Base-by-base conservation (phyloP, 2,888 invertebrate species). In the Drepana falcataria region DNA sequence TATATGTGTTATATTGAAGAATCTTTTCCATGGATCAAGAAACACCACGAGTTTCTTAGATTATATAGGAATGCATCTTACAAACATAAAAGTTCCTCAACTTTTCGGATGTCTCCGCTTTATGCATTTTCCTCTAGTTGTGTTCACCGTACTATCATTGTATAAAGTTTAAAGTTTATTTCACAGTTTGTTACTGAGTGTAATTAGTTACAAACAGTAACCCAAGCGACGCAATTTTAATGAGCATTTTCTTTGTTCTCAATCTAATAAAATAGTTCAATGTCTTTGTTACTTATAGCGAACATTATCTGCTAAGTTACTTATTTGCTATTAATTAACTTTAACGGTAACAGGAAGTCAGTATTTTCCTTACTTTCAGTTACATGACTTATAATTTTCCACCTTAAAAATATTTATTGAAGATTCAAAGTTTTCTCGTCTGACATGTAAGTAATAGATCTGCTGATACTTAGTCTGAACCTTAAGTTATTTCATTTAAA, bases 161-260 rank as follows among this genome's bases (percentile, higher is more conserved):
- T 51, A 34, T 33, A 33, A 59, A 61, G 67, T 68, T 66, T 63
- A 73, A 78, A 79, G 71, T 79, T 79, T 68, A 77, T 63, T 71
- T 70, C 68, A 68, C 63, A 71, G 76, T 77, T 80, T 79, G 77
- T 79, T 75, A 76, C 63, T 68, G 71, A 67, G 62, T 57, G 72
- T 73, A 79, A 79, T 80, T 82, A 73, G 66, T 74, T 79, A 75
- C 21, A 1, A 21, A 21, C 21, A 21, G 21, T 21, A 21, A 21
- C 68, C 70, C 65, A 62, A 63, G 66, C 69, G 68, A 68, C 61
- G 69, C 65, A 65, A 68, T 77, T 79, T 78, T 80, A 82, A 82
- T 79, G 75, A 74, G 69, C 63, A 61, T 72, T 73, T 77, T 77
- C 78, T 79, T 84, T 78, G 81, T 80, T 75, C 66, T 59, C 66